Conservation (phyloP, 2,113 vertebrate genomes). For the Oostethus manadensis region DNA sequence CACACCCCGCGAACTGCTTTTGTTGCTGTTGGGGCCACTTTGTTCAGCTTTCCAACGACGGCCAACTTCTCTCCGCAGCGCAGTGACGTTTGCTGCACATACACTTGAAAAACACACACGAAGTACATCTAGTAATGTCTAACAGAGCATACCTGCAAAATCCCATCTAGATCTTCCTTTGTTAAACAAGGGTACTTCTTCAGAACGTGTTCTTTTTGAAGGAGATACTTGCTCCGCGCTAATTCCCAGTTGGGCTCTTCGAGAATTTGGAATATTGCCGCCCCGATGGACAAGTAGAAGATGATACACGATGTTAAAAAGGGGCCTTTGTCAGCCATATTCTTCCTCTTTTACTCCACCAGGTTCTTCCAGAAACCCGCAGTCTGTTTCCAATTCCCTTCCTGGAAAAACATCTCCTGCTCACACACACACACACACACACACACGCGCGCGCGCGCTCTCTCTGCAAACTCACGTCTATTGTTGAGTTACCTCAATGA, state of each 20-base stretch:
- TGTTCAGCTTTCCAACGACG: background rate
- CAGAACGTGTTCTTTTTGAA: conserved; percentile 73
- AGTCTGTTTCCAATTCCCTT: conserved; percentile 21
- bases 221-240: conserved; percentile 71
- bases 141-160: conserved; percentile 78
- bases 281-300: conserved; percentile 92
- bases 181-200: conserved; percentile 77
- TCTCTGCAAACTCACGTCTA: background rate
- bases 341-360: conserved; percentile 1
- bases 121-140: too few species aligned
- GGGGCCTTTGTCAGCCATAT: conserved; percentile 91
- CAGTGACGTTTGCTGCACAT: too few species aligned
- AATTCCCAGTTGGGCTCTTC: conserved; percentile 85
- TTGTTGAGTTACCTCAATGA: background rate
- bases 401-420: conserved; percentile 17
- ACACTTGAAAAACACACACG: too few species aligned
- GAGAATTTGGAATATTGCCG: conserved; percentile 90
- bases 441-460: background rate
- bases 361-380: background rate
- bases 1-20: too few species aligned
- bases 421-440: background rate
- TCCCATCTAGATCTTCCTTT: conserved; percentile 78
- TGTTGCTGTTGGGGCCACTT: background rate
- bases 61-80: too few species aligned
- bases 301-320: conserved; percentile 91